These are phyloP conservation scores for Deilephila elpenor DNA, from an alignment of 2,888 invertebrate genomes.

Conservation along the genomic window DNA sequence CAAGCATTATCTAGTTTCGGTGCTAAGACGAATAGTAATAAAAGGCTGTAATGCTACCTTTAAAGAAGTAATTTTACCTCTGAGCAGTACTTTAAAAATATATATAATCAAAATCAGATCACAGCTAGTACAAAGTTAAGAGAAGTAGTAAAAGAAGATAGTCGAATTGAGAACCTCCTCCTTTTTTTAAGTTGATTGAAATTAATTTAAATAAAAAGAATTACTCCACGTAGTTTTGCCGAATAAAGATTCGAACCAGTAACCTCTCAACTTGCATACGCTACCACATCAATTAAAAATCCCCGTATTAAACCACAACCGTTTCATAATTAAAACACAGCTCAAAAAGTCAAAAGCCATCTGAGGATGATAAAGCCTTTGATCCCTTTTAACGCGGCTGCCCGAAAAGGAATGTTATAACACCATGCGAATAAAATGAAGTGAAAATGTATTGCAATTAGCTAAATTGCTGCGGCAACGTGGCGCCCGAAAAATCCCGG, in stretches of 20 bases:
- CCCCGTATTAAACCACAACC: not conserved
- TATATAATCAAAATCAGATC: too few relatives aligned
- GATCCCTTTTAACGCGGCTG: not conserved
- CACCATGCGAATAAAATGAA: conserved; percentile 53
- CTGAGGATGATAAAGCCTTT: conserved; percentile 16
- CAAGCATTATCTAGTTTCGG: too few relatives aligned
- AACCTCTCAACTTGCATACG: not conserved
- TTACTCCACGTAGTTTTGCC: not conserved
- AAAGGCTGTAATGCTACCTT: too few relatives aligned
- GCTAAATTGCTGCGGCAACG: conserved; percentile 54
- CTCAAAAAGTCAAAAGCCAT: not conserved
- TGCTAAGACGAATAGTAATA: too few relatives aligned
- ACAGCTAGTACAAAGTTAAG: too few relatives aligned
- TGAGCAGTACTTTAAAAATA: too few relatives aligned
- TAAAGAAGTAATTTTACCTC: too few relatives aligned
- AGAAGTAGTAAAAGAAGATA: too few relatives aligned
- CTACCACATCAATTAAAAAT: not conserved
- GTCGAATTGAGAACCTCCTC: too few relatives aligned
- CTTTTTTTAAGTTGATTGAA: too few relatives aligned
- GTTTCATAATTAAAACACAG: not conserved
- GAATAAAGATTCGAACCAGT: too few relatives aligned
- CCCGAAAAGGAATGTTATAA: not conserved
- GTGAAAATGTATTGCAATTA: conserved; percentile 62
- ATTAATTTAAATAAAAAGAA: not conserved
- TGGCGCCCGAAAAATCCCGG: conserved; percentile 52